A percentile compares a stretch with the other conserved stretches of the same genome.
phyloP scores from a whole-genome alignment of 2,797 vertebrate genomes.

The Pseudochirops corinnae region DNA sequence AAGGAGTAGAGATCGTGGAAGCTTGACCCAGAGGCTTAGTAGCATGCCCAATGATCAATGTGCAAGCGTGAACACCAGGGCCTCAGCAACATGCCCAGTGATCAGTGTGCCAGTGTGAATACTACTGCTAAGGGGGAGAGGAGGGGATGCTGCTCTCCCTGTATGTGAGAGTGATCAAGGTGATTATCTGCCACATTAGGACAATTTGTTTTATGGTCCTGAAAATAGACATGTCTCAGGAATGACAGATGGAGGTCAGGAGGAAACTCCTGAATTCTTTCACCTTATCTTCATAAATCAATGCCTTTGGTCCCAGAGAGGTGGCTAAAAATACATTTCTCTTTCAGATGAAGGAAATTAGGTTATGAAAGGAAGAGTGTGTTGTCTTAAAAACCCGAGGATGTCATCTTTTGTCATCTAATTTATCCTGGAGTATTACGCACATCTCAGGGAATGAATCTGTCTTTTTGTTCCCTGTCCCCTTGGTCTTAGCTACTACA shows the following conservation, averaged over 20 bases:
- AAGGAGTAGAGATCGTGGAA: background rate
- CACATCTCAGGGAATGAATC: background rate
- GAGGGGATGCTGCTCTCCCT: conserved; percentile 54
- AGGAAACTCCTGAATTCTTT: conserved; percentile 85
- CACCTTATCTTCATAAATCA: conserved; percentile 88
- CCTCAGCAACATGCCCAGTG: conserved; percentile 51
- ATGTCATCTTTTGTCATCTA: conserved; percentile 77
- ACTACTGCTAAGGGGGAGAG: conserved; percentile 16
- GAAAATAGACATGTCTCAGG: conserved; percentile 86
- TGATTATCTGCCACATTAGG: conserved; percentile 84
- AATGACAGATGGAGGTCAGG: conserved; percentile 86
- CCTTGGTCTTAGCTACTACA: background rate
- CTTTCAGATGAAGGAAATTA: conserved; percentile 87
- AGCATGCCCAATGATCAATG: conserved; percentile 65
- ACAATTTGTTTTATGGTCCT: conserved; percentile 85
- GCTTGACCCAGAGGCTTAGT: conserved; percentile 10
- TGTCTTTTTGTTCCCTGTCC: conserved; percentile 2
- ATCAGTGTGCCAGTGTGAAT: conserved; percentile 45
- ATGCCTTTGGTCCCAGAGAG: conserved; percentile 82
- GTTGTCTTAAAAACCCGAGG: conserved; percentile 74
- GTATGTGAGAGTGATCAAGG: conserved; percentile 76
- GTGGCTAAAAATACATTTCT: conserved; percentile 87
- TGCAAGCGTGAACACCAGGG: background rate
- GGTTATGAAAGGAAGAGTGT: conserved; percentile 79
- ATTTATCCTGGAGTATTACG: conserved; percentile 32